Conservation (phyloP, 2,888 invertebrate species). For the Scrobipalpa costella region DNA sequence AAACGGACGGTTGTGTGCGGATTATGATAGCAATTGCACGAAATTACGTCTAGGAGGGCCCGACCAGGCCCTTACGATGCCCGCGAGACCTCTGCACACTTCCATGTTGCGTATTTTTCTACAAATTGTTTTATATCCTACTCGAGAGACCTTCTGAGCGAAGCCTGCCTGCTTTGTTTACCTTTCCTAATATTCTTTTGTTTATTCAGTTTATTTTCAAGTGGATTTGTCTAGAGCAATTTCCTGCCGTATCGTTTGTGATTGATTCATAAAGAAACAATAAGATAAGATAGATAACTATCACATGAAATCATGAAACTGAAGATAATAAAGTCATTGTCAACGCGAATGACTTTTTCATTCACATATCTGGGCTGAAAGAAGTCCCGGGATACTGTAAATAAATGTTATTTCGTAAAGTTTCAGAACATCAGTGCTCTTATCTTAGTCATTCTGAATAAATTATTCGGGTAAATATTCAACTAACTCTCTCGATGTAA, state of each 20-base stretch:
- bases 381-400: no score
- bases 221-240: slow-evolving; percentile 11
- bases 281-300: no score
- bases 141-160: slow-evolving; percentile 40
- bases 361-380: no score
- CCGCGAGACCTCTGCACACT: slow-evolving; percentile 46
- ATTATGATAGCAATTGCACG: not conserved
- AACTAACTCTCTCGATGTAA: not conserved
- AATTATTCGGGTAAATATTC: not conserved
- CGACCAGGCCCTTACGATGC: slow-evolving; percentile 41
- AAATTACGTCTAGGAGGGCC: slow-evolving; percentile 32
- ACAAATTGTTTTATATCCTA: slow-evolving; percentile 57
- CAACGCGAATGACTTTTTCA: no score
- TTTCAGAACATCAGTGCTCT: no score
- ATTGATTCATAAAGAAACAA: not conserved
- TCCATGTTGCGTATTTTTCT: slow-evolving; percentile 39
- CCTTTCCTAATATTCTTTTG: slow-evolving; percentile 15
- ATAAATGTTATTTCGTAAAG: no score
- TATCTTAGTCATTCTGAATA: no score
- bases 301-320: no score
- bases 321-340: no score
- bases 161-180: slow-evolving; percentile 25
- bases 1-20: not conserved
- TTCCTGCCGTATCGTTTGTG: not conserved
- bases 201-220: slow-evolving; percentile 6